Evolutionary conservation across 2,797 vertebrate species (phyloP).

Genomic region (Phoeniculus purpureus): DNA sequence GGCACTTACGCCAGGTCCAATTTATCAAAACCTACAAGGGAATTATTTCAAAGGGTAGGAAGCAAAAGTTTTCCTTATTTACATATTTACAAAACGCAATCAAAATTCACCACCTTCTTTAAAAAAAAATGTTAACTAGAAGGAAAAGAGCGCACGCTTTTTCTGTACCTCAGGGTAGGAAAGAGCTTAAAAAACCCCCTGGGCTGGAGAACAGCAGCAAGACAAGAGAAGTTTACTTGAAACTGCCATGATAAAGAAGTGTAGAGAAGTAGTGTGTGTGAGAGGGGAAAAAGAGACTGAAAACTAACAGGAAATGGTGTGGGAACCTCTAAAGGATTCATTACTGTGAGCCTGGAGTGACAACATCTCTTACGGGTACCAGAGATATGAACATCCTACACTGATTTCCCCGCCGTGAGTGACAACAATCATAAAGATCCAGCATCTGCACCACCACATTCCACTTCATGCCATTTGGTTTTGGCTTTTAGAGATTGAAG

Average conservation of each 20-base stretch:
- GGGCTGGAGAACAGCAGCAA: background rate
- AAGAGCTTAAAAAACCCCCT: background rate
- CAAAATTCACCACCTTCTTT: background rate
- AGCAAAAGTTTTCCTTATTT: conserved; percentile 4
- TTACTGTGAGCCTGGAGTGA: background rate
- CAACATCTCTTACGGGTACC: background rate
- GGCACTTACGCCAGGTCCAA: background rate
- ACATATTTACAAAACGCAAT: conserved; percentile 14
- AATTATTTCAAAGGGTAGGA: conserved; percentile 13
- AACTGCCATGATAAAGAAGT: conserved; percentile 22
- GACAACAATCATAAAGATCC: conserved; percentile 10
- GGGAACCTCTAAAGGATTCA: conserved; percentile 29
- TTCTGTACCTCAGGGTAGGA: background rate
- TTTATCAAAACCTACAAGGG: conserved; percentile 1
- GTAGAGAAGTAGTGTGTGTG: conserved; percentile 1
- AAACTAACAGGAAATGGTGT: conserved; percentile 8
- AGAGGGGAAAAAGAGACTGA: background rate
- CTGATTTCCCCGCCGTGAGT: background rate
- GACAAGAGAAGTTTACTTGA: conserved; percentile 27
- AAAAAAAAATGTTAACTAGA: conserved; percentile 11
- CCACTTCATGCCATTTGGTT: conserved; percentile 5
- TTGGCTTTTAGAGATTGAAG: background rate
- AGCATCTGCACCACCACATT: conserved; percentile 3
- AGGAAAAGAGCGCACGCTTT: background rate
- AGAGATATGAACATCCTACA: background rate